Conservation (phyloP, 2,888 invertebrate species). For the Nephrotoma flavescens region DNA sequence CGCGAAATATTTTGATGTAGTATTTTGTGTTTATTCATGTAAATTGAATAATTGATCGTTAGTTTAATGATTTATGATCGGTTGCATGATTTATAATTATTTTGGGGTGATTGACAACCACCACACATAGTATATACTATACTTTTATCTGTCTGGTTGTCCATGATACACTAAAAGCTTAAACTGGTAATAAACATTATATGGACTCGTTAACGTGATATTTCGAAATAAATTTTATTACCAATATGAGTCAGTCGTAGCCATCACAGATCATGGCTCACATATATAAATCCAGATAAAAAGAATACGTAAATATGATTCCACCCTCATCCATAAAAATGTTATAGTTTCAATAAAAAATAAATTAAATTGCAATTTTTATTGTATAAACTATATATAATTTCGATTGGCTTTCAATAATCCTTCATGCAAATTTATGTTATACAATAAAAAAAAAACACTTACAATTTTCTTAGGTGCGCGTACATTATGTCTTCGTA, state of each 20-base stretch:
- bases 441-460: not conserved
- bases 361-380: not conserved
- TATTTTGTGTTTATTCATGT: not conserved
- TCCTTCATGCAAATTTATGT: not conserved
- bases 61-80: not conserved
- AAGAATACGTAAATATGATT: not conserved
- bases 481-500: not conserved
- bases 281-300: not conserved
- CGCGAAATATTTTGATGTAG: not conserved
- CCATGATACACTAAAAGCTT: not conserved
- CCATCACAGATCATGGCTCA: not conserved
- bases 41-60: not conserved
- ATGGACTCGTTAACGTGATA: not conserved
- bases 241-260: not conserved
- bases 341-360: not conserved
- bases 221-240: not conserved
- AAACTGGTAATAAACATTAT: not conserved
- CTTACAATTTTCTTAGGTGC: not conserved
- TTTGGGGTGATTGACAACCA: not conserved
- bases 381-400: not conserved
- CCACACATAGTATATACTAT: not conserved
- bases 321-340: not conserved
- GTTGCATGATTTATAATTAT: not conserved
- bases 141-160: not conserved
- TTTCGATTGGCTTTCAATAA: not conserved